phyloP scores from a whole-genome alignment of 2,113 vertebrate species.

The Silurus glanis region DNA sequence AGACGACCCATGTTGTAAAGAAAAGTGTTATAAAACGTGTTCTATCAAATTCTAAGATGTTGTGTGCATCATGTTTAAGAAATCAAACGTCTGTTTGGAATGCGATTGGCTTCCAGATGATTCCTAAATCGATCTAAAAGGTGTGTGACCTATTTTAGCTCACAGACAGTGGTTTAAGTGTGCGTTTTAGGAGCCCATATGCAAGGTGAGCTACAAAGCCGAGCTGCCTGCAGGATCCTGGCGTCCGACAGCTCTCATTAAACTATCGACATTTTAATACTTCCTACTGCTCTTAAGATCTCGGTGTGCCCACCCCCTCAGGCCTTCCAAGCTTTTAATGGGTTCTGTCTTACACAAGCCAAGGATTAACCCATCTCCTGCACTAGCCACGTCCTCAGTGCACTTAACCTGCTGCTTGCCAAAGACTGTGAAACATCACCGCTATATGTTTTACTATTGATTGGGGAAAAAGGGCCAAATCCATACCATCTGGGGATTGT shows the following conservation, averaged over 20 bases:
- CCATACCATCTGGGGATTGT: conserved; percentile 17
- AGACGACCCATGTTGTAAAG: background rate
- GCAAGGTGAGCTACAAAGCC: conserved; percentile 25
- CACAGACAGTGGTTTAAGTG: background rate
- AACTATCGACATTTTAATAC: conserved; percentile 53
- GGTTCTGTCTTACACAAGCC: conserved; percentile 44
- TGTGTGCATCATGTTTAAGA: background rate
- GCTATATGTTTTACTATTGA: conserved; percentile 37
- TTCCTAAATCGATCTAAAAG: conserved; percentile 7
- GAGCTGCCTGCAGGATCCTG: background rate
- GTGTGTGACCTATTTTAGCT: conserved; percentile 26
- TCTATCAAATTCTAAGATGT: background rate
- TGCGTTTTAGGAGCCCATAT: conserved; percentile 5
- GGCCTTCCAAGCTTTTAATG: conserved; percentile 45
- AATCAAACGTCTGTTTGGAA: background rate
- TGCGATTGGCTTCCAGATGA: background rate
- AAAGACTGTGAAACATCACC: conserved; percentile 23
- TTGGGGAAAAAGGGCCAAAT: conserved; percentile 25
- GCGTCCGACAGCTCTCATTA: conserved; percentile 51
- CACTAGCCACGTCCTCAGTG: conserved; percentile 19
- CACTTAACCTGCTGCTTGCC: conserved; percentile 47
- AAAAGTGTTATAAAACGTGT: background rate
- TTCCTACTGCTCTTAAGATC: conserved; percentile 51
- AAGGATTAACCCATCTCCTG: conserved; percentile 46
- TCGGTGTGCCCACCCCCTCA: conserved; percentile 40